Percentiles rank a stretch among this genome's conserved stretches.
phyloP scores from a whole-genome alignment of 1,140 invertebrate genomes.

The Kradibia gibbosae region DNA sequence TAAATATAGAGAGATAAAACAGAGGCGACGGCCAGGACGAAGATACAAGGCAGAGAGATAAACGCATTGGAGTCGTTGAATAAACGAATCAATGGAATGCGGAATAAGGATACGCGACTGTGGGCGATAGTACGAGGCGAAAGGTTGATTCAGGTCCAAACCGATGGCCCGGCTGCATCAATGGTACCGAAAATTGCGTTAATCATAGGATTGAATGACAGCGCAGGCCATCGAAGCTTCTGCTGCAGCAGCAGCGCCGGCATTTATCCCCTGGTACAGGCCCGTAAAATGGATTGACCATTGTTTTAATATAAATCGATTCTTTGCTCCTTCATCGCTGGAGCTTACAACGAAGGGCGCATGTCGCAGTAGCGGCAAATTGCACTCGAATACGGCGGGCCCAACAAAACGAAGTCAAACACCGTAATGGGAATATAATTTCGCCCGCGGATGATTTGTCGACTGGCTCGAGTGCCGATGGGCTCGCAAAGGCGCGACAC shows the following conservation, averaged over 20 bases:
- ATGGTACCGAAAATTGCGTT: slow-evolving; percentile 53
- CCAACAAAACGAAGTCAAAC: not conserved
- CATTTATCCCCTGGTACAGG: too few species aligned
- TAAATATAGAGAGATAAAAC: too few species aligned
- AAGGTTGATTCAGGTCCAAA: slow-evolving; percentile 37
- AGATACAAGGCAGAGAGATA: slow-evolving; percentile 12
- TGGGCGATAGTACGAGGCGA: slow-evolving; percentile 12
- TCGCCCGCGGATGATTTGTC: slow-evolving; percentile 23
- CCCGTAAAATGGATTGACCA: slow-evolving; percentile 54
- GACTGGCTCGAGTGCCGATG: not conserved
- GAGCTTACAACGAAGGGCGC: not conserved
- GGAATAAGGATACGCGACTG: not conserved
- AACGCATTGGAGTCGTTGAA: not conserved
- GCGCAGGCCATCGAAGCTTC: slow-evolving; percentile 50
- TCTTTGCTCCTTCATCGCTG: slow-evolving; percentile 1
- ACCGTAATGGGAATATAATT: slow-evolving; percentile 30
- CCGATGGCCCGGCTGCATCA: not conserved
- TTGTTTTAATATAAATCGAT: slow-evolving; percentile 56
- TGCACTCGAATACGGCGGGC: slow-evolving; percentile 6
- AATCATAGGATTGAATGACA: slow-evolving; percentile 59
- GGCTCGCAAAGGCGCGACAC: not conserved
- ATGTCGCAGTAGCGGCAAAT: not conserved
- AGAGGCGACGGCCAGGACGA: not conserved
- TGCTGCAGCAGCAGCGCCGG: slow-evolving; percentile 53
- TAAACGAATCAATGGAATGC: slow-evolving; percentile 27